Conservation (phyloP, 2,797 vertebrate species). For the Trachops cirrhosus region DNA sequence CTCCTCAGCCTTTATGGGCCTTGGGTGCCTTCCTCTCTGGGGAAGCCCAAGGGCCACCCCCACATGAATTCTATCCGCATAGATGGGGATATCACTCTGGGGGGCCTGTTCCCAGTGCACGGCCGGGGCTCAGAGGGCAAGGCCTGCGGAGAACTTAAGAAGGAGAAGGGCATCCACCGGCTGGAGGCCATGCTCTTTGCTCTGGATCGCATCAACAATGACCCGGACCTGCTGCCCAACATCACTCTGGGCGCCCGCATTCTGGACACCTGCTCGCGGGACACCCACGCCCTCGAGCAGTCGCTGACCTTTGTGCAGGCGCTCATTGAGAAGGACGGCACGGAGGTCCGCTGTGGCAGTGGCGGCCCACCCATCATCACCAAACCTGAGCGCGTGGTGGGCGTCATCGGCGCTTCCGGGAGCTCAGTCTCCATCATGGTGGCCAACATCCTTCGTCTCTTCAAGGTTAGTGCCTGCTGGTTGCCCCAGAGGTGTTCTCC, state of each 20-base stretch:
- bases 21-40: conserved; percentile 83
- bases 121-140: conserved; percentile 92
- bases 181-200: conserved; percentile 98
- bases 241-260: conserved; percentile 96
- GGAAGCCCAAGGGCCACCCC: conserved; percentile 92
- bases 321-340: conserved; percentile 96
- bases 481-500: not conserved
- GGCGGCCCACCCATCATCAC: conserved; percentile 97
- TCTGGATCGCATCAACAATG: conserved; percentile 96
- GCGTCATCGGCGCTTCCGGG: conserved; percentile 95
- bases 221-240: conserved; percentile 95
- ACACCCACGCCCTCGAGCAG: conserved; percentile 97
- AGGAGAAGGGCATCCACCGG: conserved; percentile 96
- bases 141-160: conserved; percentile 96
- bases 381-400: conserved; percentile 94
- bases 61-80: conserved; percentile 97
- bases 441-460: conserved; percentile 97
- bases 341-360: conserved; percentile 94
- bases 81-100: conserved; percentile 95
- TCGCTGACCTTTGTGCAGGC: conserved; percentile 97
- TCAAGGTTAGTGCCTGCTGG: conserved; percentile 89
- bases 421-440: conserved; percentile 99
- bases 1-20: conserved; percentile 80
- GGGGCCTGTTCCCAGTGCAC: conserved; percentile 95
- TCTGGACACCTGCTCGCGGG: conserved; percentile 96